Evolutionary conservation across 2,888 invertebrate genomes (phyloP).

Genomic region (Euzophera pinguis): DNA sequence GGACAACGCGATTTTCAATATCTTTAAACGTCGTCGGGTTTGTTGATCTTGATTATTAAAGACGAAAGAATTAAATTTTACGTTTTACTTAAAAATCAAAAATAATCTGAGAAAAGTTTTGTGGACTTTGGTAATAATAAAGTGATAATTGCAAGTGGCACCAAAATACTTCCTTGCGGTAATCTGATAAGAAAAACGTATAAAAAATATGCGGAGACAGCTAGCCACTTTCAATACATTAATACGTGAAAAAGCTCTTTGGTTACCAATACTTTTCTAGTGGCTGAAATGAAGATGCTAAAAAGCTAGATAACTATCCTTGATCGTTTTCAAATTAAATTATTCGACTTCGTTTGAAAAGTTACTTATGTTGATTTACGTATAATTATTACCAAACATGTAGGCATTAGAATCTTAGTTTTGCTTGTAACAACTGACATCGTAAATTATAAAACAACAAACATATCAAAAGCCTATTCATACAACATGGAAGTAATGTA

Average conservation of each 20-base stretch:
- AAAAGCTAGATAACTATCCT: too few species aligned
- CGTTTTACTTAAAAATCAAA: background rate
- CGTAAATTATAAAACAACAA: background rate
- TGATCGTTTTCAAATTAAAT: too few species aligned
- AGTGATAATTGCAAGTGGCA: background rate
- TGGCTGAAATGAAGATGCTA: too few species aligned
- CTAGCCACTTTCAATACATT: background rate
- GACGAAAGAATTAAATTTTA: background rate
- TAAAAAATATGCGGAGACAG: background rate
- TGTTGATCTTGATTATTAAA: background rate
- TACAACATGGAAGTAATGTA: too few species aligned
- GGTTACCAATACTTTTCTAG: too few species aligned
- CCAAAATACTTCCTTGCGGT: background rate
- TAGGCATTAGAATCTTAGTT: too few species aligned
- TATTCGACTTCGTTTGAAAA: too few species aligned
- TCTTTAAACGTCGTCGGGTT: background rate
- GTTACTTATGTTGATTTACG: too few species aligned
- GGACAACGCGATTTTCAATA: slow-evolving; percentile 7
- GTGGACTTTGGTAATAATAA: background rate
- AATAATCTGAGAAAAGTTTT: too few species aligned
- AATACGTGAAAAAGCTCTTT: too few species aligned
- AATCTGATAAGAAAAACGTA: background rate
- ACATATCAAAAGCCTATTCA: background rate
- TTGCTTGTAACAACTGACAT: background rate
- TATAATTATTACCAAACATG: too few species aligned